Base-by-base conservation (phyloP, 1,140 invertebrate genomes). In the Camponotus floridanus region DNA sequence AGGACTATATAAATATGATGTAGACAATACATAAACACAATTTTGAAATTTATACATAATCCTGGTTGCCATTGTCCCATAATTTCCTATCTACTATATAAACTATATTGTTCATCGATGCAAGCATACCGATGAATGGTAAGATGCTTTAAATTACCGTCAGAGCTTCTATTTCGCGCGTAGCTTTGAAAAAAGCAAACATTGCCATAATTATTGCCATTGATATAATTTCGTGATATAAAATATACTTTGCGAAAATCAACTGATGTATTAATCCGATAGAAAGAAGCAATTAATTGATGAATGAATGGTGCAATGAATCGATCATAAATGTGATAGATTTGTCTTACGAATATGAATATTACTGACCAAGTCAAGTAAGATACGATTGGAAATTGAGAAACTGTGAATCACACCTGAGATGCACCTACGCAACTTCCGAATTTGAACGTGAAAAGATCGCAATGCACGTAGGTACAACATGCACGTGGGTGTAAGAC, bases 361-460 rank as follows among this genome's bases (percentile, higher is more conserved):
- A 85, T 85, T 73, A 73, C 59, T 85, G 80, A 85, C 33, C 86
- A 79, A 78, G 67, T 85, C 68, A 88, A 88, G 51, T 36, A n/a
- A 80, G 61, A 78, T 68, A 21, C 87, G 67, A 88, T 85, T 88
- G 86, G 61, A 88, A 87, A 88, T 36, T 15, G 57, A 65, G 42
- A 61, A 51, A 26, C 3, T 36, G 55, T 61, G 64, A 62, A 36
- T 36, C 45, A 39, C 48, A 51, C 15, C 48, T 88, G 87, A 90
- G 86, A 85, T 42, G 59, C 83, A 65, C 86, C 88, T 88, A 91
- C 86, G 64, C 86, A 39, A 86, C 79, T 90, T 90, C 88, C 89
- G 86, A 91, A 91, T 91, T 91, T 70, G 84, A 88, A 88, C 33
- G 78, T 87, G 26, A 74, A 59, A 62, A 67, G 74, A n/a, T 86